phyloP scores from a whole-genome alignment of 2,888 invertebrate genomes.

The Drosophila niveifrons region DNA sequence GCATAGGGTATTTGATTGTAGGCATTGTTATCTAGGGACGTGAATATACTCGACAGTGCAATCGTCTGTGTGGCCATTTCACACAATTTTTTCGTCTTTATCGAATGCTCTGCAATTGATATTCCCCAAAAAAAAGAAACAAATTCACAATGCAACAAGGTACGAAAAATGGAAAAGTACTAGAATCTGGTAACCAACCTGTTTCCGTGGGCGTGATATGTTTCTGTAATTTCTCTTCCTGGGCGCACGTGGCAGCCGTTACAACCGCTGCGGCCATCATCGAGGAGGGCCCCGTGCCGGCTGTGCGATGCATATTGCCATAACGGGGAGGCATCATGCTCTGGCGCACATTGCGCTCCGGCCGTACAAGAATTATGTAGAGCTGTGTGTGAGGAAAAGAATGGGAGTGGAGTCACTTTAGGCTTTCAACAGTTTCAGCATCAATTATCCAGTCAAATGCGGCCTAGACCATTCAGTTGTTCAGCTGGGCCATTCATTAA shows the following conservation, averaged over 20 bases:
- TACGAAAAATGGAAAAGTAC: background rate
- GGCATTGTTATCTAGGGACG: slow-evolving; percentile 81
- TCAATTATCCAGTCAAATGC: slow-evolving; percentile 4
- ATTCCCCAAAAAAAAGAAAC: background rate
- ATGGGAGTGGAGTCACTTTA: background rate
- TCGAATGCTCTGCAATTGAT: slow-evolving; percentile 68
- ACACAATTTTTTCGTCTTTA: slow-evolving; percentile 83
- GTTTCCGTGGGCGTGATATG: slow-evolving; percentile 87
- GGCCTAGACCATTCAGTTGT: background rate
- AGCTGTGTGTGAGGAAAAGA: slow-evolving; percentile 86
- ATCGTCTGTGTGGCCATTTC: slow-evolving; percentile 86
- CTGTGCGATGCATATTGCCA: slow-evolving; percentile 88
- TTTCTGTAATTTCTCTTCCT: slow-evolving; percentile 89
- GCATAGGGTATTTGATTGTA: slow-evolving; percentile 84
- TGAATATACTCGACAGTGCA: slow-evolving; percentile 84
- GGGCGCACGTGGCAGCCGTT: slow-evolving; percentile 89
- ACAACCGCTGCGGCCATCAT: slow-evolving; percentile 90
- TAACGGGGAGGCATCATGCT: slow-evolving; percentile 92
- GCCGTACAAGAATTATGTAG: slow-evolving; percentile 95
- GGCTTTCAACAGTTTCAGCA: background rate
- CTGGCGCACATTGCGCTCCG: slow-evolving; percentile 95
- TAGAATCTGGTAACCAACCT: slow-evolving; percentile 61
- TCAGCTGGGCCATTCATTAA: slow-evolving; percentile 47
- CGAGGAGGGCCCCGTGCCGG: slow-evolving; percentile 88
- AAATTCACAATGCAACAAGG: background rate